Conservation (phyloP, 2,888 invertebrate genomes). For the Acanthosepion lycidas region DNA sequence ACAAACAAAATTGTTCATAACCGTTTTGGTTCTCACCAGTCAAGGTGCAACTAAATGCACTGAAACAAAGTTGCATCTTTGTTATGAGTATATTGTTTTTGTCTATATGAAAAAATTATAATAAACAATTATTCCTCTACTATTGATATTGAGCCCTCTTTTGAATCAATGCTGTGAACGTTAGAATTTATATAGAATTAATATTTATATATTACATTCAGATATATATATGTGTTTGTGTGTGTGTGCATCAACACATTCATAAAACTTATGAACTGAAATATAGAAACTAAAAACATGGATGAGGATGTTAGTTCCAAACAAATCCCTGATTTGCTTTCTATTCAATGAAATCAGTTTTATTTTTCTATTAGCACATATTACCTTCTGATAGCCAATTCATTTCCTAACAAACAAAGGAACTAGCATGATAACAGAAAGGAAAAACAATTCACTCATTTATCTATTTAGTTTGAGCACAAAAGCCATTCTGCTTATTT, state of each 20-base stretch:
- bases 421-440: background rate
- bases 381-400: background rate
- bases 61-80: no score
- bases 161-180: no score
- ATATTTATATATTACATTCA: background rate
- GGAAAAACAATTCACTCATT: background rate
- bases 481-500: no score
- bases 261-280: background rate
- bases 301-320: conserved; percentile 14
- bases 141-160: no score
- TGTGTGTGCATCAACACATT: background rate
- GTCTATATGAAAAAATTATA: no score
- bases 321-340: background rate
- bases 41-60: no score
- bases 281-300: background rate
- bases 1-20: no score
- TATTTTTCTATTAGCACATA: background rate
- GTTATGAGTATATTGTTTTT: no score
- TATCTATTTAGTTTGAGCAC: background rate
- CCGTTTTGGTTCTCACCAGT: no score
- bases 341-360: background rate
- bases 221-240: background rate
- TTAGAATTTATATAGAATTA: no score
- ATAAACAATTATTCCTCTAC: no score
- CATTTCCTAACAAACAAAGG: conserved; percentile 6